A percentile compares a stretch with the other conserved stretches of the same genome.
Conservation (phyloP, 1,140 invertebrate genomes). For the Ceratoteleas bidentatus region DNA sequence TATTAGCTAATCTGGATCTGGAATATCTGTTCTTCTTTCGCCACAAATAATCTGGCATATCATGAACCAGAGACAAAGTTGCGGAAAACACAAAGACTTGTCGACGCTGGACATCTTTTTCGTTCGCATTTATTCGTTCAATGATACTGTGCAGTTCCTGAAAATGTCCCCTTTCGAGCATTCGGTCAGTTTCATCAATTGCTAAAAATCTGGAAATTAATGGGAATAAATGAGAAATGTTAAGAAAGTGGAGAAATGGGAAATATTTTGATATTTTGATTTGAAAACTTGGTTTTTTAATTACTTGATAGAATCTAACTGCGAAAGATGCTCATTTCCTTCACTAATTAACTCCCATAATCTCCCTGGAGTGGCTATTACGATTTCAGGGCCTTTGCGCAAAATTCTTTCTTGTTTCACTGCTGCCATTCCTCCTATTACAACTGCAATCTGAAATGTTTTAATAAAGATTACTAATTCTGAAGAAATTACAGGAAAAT, state of each 20-base stretch:
- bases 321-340: conserved; percentile 88
- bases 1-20: conserved; percentile 84
- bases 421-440: conserved; percentile 94
- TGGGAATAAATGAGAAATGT: conserved; percentile 23
- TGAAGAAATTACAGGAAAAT: neutral
- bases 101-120: conserved; percentile 82
- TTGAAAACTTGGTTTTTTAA: too few relatives aligned
- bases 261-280: too few relatives aligned
- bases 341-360: conserved; percentile 95
- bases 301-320: conserved; percentile 87
- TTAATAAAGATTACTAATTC: too few relatives aligned
- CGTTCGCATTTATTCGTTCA: conserved; percentile 89
- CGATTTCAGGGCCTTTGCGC: conserved; percentile 91
- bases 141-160: conserved; percentile 93
- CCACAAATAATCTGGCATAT: conserved; percentile 88
- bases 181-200: conserved; percentile 99
- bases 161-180: conserved; percentile 98
- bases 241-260: too few relatives aligned
- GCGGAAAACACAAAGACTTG: conserved; percentile 99
- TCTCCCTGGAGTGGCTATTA: conserved; percentile 97
- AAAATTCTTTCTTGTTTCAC: conserved; percentile 96
- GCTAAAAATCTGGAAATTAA: conserved; percentile 87
- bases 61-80: conserved; percentile 95
- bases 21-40: conserved; percentile 83
- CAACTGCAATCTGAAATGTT: conserved; percentile 85